Evolutionary conservation across 2,888 invertebrate genomes (phyloP), one percentile per base, ranked within the genome.

Genomic region (Epinotia bilunana): DNA sequence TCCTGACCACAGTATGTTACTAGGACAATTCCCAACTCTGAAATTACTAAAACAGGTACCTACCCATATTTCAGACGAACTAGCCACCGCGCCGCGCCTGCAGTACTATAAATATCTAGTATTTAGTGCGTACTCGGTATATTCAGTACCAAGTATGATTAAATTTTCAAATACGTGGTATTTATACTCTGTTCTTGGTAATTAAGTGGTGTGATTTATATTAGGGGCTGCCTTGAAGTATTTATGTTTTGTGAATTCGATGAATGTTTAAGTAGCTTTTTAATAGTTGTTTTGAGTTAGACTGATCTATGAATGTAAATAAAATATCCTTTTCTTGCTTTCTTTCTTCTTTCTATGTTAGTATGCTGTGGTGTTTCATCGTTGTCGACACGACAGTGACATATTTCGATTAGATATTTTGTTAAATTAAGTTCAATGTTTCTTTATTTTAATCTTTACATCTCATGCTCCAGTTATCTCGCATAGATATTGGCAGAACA

Each of bases 91-190:
- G 79, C 78, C 80, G 82, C 73, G 65, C 70, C 77, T 81, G 87
- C 83, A 82, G 82, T 79, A 73, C 80, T 78, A 85, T 87, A 85
- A 86, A 87, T 85, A 84, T 78, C 46, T 12, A 72, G 76, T 76
- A 76, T 80, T 79, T 76, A 80, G 60, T 80, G 72, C 78, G 70
- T 67, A 77, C 78, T 68, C 69, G 70, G 58, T 83, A 80, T 63
- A 76, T 62, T 69, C 58, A 65, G 64, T 65, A 58, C 43, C 60
- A 53, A 64, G 71, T 70, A 64, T 74, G 65, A 74, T 72, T 75
- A 67, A 75, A 67, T 46, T 75, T 67, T 72, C 75, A 72, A 46
- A 71, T 67, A 75, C 57, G 57, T 33, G 33, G 72, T 75, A 75
- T 75, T 75, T 75, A 75, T 72, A 67, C 65, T 71, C 55, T n/a